These are phyloP conservation scores for Zaprionus nigranus DNA, from an alignment of 1,140 invertebrate species.

Conservation along the genomic window DNA sequence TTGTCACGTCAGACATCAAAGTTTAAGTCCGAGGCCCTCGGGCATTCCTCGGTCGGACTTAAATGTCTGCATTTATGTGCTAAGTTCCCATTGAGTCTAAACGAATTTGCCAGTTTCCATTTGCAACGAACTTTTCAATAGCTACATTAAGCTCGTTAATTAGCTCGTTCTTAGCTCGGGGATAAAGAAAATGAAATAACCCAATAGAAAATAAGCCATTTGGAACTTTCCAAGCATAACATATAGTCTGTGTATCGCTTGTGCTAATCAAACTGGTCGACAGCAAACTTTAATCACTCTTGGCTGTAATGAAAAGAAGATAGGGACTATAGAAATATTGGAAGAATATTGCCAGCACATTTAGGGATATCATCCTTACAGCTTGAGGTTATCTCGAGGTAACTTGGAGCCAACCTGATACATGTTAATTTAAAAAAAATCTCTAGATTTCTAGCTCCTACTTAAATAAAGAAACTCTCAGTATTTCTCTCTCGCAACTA, in stretches of 20 bases:
- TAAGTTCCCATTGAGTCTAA: constrained; percentile 41
- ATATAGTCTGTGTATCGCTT: not conserved
- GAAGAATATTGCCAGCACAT: too few relatives aligned
- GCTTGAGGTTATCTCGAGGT: too few relatives aligned
- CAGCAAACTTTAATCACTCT: not conserved
- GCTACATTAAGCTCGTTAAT: constrained; percentile 33
- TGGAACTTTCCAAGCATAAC: not conserved
- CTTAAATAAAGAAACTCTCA: too few relatives aligned
- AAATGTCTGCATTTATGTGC: constrained; percentile 43
- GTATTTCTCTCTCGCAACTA: too few relatives aligned
- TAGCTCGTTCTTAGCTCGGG: constrained; percentile 3
- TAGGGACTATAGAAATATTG: too few relatives aligned
- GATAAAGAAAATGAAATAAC: constrained; percentile 7
- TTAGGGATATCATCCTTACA: too few relatives aligned
- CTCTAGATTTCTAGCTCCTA: too few relatives aligned
- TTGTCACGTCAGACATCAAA: constrained; percentile 1
- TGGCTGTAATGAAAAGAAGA: too few relatives aligned
- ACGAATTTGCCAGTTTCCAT: constrained; percentile 28
- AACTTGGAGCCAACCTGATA: too few relatives aligned
- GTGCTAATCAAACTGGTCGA: not conserved
- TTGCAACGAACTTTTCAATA: constrained; percentile 11
- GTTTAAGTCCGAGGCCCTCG: constrained; percentile 6
- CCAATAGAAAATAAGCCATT: not conserved
- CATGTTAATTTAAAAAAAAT: too few relatives aligned
- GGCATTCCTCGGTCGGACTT: constrained; percentile 19